Base-by-base conservation (phyloP, 2,888 invertebrate species). In the Amiota minor region DNA sequence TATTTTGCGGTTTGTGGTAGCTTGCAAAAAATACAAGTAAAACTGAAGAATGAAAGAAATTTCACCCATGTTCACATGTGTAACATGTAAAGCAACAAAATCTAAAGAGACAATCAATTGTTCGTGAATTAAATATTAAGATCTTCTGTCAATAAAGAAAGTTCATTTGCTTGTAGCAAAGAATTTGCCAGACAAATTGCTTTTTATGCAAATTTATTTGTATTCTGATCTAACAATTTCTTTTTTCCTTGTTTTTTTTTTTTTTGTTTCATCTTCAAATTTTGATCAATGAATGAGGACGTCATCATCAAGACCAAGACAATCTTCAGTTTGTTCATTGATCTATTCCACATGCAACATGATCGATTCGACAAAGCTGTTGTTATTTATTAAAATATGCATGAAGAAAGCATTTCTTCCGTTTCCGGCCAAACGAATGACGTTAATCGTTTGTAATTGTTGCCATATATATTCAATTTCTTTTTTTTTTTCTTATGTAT, bases 381-480 rank as follows among this genome's bases (percentile, higher is more conserved):
- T 59, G 35, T 35, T 35, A 35, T 20, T 77, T 76, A 56, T 47
- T 82, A 84, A 85, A 85, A 80, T 78, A 85, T 85, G 59, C 78
- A 83, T 85, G 81, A 81, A 72, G 83, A 83, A 84, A 84, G 80
- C 78, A 80, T 86, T 59, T 84, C 86, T 86, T 86, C 85, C 85
- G 86, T 80, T 86, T 86, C 86, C 86, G 80, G 69, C 2, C 67
- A 53, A 65, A 47, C 50, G 61, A 62, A 49, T 50, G 59, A 59
- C 20, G 59, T 20, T 59, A 59, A 59, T 59, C 18, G 20, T 10
- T 59, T 20, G 18, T 35, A 35, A 35, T 35, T 35, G 35, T 35
- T 35, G 35, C 35, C 35, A 35, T 35, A 35, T 35, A 6, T 35
- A 35, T 35, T 35, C 35, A 6, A 35, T 3, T 23, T 23, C 1